Evolutionary conservation across 2,888 invertebrate genomes (phyloP).

Genomic region (Apoda limacodes): DNA sequence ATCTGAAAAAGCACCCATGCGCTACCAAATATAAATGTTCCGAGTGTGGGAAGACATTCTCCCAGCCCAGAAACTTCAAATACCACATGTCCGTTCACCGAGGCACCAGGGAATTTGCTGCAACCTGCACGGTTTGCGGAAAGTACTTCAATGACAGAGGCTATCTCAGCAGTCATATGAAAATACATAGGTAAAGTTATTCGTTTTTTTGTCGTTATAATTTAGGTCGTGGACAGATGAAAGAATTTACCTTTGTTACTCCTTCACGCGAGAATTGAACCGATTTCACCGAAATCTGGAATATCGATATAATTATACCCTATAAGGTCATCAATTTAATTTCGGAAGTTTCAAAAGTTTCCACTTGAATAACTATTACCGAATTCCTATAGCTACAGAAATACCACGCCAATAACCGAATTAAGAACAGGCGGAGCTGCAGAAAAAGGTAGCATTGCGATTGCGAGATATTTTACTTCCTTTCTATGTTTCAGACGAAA

Average conservation of each 20-base stretch:
- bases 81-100: constrained; percentile 86
- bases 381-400: too few species aligned
- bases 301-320: too few species aligned
- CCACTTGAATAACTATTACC: too few species aligned
- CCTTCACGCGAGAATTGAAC: not conserved
- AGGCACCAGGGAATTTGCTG: constrained; percentile 85
- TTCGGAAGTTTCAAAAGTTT: too few species aligned
- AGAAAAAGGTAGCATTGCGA: too few species aligned
- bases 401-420: too few species aligned
- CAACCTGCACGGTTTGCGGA: constrained; percentile 74
- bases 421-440: too few species aligned
- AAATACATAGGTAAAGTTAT: constrained; percentile 74
- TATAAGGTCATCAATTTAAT: too few species aligned
- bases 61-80: constrained; percentile 86
- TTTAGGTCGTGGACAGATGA: too few species aligned
- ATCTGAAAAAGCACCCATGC: constrained; percentile 31
- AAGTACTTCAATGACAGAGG: constrained; percentile 88
- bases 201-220: not conserved
- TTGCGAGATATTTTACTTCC: too few species aligned
- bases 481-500: too few species aligned
- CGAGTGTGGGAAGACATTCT: constrained; percentile 85
- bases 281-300: not conserved
- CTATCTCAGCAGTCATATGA: constrained; percentile 87
- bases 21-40: constrained; percentile 73
- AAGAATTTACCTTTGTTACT: not conserved